Evolutionary conservation across 2,797 vertebrate genomes (phyloP).

Genomic region (Enteromius paludinosus): DNA sequence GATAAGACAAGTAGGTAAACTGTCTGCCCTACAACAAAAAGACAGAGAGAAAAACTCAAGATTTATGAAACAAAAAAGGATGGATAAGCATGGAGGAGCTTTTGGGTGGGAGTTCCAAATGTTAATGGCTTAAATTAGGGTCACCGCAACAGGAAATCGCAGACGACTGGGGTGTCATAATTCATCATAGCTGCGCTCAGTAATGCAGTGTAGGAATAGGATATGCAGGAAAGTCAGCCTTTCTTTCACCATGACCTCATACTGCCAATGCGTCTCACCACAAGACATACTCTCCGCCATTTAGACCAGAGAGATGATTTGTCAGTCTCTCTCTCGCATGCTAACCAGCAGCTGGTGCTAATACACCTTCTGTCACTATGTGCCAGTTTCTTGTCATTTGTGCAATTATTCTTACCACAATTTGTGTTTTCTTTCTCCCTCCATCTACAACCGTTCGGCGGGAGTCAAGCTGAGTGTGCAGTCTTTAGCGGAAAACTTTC

Average conservation of each 20-base stretch:
- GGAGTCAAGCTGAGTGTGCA: constrained; percentile 71
- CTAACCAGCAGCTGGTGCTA: constrained; percentile 52
- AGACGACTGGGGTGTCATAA: constrained; percentile 53
- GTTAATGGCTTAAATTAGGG: constrained; percentile 57
- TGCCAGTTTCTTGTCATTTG: constrained; percentile 53
- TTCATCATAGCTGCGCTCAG: constrained; percentile 57
- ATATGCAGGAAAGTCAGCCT: constrained; percentile 53
- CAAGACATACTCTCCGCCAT: constrained; percentile 56
- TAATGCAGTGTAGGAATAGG: constrained; percentile 55
- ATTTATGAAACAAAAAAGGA: constrained; percentile 35
- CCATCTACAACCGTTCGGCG: constrained; percentile 23
- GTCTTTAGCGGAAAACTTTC: constrained; percentile 69
- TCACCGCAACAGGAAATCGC: constrained; percentile 56
- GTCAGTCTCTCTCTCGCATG: constrained; percentile 61
- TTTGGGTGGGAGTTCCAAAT: constrained; percentile 58
- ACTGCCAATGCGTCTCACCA: constrained; percentile 60
- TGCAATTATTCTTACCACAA: constrained; percentile 50
- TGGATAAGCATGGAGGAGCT: constrained; percentile 43
- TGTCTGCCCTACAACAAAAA: constrained; percentile 23
- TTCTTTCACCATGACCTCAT: constrained; percentile 58
- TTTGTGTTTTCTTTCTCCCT: constrained; percentile 36
- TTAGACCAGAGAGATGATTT: constrained; percentile 57
- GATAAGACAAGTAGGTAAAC: constrained; percentile 41
- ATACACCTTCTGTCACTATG: constrained; percentile 64
- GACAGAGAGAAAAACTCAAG: neutral